phyloP scores from a whole-genome alignment of 2,113 vertebrate genomes.

The Colaptes auratus region DNA sequence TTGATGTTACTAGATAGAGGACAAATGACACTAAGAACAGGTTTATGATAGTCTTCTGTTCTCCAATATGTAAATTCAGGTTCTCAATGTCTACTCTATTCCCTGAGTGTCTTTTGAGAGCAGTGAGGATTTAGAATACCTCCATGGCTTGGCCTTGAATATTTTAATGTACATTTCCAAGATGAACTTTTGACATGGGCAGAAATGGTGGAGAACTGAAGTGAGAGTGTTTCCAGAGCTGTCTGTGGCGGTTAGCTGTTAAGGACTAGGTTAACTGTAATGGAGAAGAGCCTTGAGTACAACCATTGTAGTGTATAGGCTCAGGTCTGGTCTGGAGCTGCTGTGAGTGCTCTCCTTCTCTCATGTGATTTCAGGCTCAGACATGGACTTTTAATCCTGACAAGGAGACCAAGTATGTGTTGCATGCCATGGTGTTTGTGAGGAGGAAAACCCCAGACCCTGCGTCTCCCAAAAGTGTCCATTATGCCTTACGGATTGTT shows the following conservation, averaged over 20 bases:
- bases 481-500: constrained; percentile 77
- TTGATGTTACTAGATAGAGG: background rate
- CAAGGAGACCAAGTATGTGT: constrained; percentile 78
- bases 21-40: background rate
- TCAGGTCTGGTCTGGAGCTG: background rate
- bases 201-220: background rate
- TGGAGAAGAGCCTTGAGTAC: background rate
- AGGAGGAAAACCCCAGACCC: constrained; percentile 62
- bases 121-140: background rate
- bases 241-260: background rate
- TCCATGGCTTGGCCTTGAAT: background rate
- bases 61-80: background rate
- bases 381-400: constrained; percentile 87
- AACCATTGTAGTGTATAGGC: background rate
- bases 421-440: constrained; percentile 78
- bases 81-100: background rate
- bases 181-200: background rate
- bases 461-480: background rate
- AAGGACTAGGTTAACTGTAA: background rate
- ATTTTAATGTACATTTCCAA: background rate
- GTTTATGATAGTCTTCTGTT: background rate
- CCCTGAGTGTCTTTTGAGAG: background rate
- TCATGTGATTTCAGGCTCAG: constrained; percentile 78
- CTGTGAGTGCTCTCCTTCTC: background rate
- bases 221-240: background rate